phyloP scores from a whole-genome alignment of 2,113 vertebrate genomes.

The Ptyas mucosa region DNA sequence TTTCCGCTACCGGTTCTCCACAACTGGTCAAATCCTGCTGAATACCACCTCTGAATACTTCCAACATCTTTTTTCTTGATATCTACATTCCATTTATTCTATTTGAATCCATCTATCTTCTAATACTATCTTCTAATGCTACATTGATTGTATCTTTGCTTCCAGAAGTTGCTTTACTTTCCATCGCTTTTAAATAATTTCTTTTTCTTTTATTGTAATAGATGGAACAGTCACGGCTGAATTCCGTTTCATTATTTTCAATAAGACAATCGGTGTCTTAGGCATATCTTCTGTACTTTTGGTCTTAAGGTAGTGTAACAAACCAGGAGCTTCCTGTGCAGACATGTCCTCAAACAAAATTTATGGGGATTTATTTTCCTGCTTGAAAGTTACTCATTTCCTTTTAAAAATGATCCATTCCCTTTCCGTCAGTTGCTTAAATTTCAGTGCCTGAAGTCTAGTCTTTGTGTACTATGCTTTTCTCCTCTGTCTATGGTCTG shows the following conservation, averaged over 20 bases:
- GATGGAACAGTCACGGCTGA: neutral
- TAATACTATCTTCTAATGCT: neutral
- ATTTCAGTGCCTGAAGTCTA: constrained; percentile 31
- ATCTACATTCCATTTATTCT: neutral
- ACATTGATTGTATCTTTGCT: neutral
- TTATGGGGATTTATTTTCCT: constrained; percentile 28
- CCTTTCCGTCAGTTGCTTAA: constrained; percentile 41
- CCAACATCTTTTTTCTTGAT: neutral
- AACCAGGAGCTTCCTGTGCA: constrained; percentile 5
- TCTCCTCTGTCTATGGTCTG: constrained; percentile 56
- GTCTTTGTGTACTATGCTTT: constrained; percentile 36
- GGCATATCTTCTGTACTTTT: neutral
- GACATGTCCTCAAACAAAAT: constrained; percentile 14
- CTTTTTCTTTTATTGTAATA: neutral
- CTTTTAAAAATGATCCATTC: constrained; percentile 44
- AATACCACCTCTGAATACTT: no score
- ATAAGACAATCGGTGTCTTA: neutral
- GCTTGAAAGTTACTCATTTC: constrained; percentile 57
- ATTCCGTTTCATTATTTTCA: neutral
- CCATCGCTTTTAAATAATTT: neutral
- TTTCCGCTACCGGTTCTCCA: no score
- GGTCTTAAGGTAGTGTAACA: neutral
- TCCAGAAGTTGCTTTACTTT: neutral
- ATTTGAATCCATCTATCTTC: neutral
- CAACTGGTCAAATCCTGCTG: no score